Evolutionary conservation across 1,140 invertebrate species (phyloP).

Genomic region (Bombus fervidus): DNA sequence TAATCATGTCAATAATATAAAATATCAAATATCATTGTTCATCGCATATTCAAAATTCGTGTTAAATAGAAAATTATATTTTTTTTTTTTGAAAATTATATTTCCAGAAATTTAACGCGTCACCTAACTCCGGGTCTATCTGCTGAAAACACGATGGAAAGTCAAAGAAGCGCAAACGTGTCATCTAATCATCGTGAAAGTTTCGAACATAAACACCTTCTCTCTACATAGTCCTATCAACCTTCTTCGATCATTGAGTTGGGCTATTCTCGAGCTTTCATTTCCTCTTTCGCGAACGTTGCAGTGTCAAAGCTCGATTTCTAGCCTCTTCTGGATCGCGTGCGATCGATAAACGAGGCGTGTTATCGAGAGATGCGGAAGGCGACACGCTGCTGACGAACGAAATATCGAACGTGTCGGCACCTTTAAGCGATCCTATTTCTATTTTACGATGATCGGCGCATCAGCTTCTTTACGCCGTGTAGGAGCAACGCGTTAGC

Average conservation of each 20-base stretch:
- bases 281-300: neutral
- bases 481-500: neutral
- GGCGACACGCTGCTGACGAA: neutral
- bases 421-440: neutral
- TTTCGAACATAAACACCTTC: no score
- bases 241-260: neutral
- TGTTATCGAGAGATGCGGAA: constrained; percentile 9
- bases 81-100: no score
- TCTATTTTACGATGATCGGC: constrained; percentile 6
- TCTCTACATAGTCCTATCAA: neutral
- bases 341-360: constrained; percentile 21
- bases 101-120: no score
- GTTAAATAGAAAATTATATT: no score
- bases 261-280: neutral
- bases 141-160: no score
- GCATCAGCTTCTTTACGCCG: neutral
- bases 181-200: no score
- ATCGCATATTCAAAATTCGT: no score
- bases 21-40: no score
- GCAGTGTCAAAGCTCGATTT: neutral
- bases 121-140: no score
- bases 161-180: no score
- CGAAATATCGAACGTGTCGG: neutral
- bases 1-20: no score
- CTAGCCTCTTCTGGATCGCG: neutral